phyloP scores from a whole-genome alignment of 2,113 vertebrate species.

The Eolophus roseicapilla region DNA sequence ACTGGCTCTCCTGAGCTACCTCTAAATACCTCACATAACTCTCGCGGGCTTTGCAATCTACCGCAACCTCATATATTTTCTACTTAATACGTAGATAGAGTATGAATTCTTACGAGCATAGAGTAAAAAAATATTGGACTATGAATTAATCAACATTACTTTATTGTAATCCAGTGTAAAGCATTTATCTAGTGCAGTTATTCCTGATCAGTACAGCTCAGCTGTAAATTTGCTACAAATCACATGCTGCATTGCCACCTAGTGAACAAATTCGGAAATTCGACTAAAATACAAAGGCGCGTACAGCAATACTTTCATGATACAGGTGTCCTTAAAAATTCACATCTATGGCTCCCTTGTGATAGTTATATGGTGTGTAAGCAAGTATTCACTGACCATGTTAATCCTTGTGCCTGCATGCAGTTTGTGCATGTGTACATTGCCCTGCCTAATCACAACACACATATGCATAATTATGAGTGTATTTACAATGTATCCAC shows the following conservation, averaged over 20 bases:
- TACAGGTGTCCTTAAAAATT: not conserved
- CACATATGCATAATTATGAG: not conserved
- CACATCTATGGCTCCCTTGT: not conserved
- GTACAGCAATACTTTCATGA: not conserved
- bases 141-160: not conserved
- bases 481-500: not conserved
- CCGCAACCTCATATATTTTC: not conserved
- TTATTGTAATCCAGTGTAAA: not conserved
- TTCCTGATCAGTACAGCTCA: not conserved
- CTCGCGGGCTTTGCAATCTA: not conserved
- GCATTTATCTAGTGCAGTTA: not conserved
- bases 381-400: not conserved
- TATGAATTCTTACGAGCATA: not conserved
- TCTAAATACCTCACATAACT: not conserved
- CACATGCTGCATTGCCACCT: conserved; percentile 29
- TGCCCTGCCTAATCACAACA: not conserved
- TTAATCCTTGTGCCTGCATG: not conserved
- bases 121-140: not conserved
- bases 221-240: not conserved
- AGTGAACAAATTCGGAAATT: conserved; percentile 21
- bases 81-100: not conserved
- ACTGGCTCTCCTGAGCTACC: not conserved
- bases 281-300: not conserved
- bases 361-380: not conserved
- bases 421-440: not conserved